Percentiles rank a stretch among this genome's conserved stretches.
Evolutionary conservation across 1,140 invertebrate genomes (phyloP).

Genomic region (Drosophila ficusphila): DNA sequence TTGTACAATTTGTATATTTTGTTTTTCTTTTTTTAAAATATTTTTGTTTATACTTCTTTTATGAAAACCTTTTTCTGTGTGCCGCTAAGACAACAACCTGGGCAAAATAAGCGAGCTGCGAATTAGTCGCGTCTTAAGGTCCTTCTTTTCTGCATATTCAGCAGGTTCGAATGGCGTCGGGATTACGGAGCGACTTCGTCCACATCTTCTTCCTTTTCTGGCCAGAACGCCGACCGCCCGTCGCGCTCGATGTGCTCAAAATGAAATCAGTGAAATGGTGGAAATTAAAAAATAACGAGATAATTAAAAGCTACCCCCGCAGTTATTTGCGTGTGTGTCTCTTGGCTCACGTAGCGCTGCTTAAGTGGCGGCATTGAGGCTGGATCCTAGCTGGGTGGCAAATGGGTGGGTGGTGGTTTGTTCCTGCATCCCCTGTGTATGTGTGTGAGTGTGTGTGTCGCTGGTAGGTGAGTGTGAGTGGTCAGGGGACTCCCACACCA

Average conservation of each 20-base stretch:
- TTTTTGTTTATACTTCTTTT: not conserved
- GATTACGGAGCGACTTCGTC: slow-evolving; percentile 9
- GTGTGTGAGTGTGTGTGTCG: not conserved
- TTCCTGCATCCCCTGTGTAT: slow-evolving; percentile 1
- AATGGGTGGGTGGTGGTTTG: not conserved
- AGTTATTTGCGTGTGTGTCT: slow-evolving; percentile 67
- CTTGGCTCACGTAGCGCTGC: slow-evolving; percentile 64
- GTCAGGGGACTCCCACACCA: slow-evolving; percentile 4
- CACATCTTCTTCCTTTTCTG: slow-evolving; percentile 6
- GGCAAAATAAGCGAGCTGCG: slow-evolving; percentile 46
- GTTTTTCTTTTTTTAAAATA: not conserved
- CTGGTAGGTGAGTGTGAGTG: slow-evolving; percentile 7
- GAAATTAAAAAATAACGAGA: slow-evolving; percentile 81
- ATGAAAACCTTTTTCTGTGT: slow-evolving; percentile 5
- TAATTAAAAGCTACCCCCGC: slow-evolving; percentile 78
- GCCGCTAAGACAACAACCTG: slow-evolving; percentile 31
- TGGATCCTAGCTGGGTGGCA: slow-evolving; percentile 6
- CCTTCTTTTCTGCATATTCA: slow-evolving; percentile 33
- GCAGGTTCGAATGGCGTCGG: slow-evolving; percentile 22
- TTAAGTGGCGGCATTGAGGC: slow-evolving; percentile 73
- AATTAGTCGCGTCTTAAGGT: slow-evolving; percentile 56
- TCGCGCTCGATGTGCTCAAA: slow-evolving; percentile 56
- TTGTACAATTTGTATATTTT: too few relatives aligned
- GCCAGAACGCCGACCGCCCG: slow-evolving; percentile 24
- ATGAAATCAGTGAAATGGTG: slow-evolving; percentile 78